These are phyloP conservation scores for Silurus glanis DNA, from an alignment of 2,113 vertebrate species.

Conservation along the genomic window DNA sequence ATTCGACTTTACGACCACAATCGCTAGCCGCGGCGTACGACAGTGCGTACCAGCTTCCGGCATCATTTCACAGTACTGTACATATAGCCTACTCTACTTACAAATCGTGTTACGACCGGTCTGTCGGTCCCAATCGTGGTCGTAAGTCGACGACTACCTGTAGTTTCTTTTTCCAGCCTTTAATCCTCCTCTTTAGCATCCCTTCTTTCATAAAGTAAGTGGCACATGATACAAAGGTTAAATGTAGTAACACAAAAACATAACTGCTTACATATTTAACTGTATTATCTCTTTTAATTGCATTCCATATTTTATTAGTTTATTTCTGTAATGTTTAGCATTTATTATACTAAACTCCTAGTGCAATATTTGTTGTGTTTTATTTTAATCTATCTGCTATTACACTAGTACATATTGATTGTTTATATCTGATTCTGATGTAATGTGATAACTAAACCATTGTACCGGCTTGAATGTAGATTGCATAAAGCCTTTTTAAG, in stretches of 20 bases:
- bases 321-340: not conserved
- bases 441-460: not conserved
- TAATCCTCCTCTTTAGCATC: not conserved
- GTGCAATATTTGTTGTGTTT: not conserved
- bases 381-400: not conserved
- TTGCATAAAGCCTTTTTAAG: constrained; percentile 8
- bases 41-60: no score
- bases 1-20: no score
- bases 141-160: no score
- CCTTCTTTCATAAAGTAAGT: not conserved
- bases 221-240: not conserved
- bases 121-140: no score
- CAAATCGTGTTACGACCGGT: no score
- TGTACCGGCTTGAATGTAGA: not conserved
- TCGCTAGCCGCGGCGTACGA: no score
- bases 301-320: not conserved
- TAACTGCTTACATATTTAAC: no score
- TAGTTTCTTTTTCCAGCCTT: not conserved
- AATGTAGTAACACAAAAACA: no score
- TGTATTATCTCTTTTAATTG: not conserved
- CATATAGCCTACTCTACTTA: no score
- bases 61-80: no score
- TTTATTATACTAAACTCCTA: not conserved
- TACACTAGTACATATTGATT: not conserved
- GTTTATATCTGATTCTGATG: not conserved